phyloP scores from a whole-genome alignment of 2,888 invertebrate genomes.

The Nomada ferruginata region DNA sequence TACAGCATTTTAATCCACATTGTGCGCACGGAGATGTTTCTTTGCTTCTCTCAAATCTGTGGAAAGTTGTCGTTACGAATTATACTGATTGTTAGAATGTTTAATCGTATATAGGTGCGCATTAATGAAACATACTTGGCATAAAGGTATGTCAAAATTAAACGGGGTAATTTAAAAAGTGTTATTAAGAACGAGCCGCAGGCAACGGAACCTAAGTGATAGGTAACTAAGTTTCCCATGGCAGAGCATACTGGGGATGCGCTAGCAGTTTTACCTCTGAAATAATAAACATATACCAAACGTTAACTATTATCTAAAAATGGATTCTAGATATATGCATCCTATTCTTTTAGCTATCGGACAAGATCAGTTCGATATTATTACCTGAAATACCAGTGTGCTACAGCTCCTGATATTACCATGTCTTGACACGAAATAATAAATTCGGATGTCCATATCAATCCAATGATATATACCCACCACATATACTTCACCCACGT shows the following conservation, averaged over 20 bases:
- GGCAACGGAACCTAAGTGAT: conserved; percentile 97
- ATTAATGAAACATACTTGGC: conserved; percentile 89
- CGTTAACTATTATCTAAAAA: neutral
- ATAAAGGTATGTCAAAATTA: conserved; percentile 95
- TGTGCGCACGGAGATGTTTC: conserved; percentile 91
- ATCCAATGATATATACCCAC: conserved; percentile 94
- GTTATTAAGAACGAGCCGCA: conserved; percentile 97
- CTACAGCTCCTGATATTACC: conserved; percentile 96
- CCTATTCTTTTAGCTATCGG: neutral
- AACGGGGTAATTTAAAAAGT: conserved; percentile 94
- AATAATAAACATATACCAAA: conserved; percentile 68
- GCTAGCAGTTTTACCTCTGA: conserved; percentile 88
- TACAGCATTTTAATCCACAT: conserved; percentile 92
- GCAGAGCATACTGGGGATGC: conserved; percentile 89
- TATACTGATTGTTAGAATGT: neutral
- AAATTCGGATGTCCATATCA: conserved; percentile 97
- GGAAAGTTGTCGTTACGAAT: conserved; percentile 64
- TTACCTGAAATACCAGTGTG: conserved; percentile 96
- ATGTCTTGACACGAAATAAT: conserved; percentile 97
- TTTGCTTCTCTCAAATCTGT: conserved; percentile 88
- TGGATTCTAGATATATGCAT: neutral
- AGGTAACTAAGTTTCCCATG: conserved; percentile 91
- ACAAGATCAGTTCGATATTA: conserved; percentile 30
- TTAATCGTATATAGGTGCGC: neutral
- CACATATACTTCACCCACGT: conserved; percentile 96